These are phyloP conservation scores for Nipponacmea schrenckii DNA, from an alignment of 2,888 invertebrate genomes.

Conservation along the genomic window DNA sequence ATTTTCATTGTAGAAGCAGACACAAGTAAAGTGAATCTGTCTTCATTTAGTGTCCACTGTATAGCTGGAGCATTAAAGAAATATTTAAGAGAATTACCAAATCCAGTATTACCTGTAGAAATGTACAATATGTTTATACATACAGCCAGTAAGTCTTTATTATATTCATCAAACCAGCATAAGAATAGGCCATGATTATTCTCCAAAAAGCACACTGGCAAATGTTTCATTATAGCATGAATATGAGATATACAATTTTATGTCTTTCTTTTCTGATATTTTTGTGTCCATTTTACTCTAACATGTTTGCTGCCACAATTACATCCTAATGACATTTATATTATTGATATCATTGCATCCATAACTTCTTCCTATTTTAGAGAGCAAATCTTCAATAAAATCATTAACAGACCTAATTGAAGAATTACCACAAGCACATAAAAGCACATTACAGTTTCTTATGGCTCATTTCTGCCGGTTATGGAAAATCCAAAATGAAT, in stretches of 20 bases:
- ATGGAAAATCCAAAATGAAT: conserved; percentile 76
- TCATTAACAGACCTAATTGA: conserved; percentile 48
- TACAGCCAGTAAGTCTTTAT: conserved; percentile 65
- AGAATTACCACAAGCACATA: conserved; percentile 76
- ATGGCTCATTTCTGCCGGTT: conserved; percentile 80
- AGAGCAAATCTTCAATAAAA: conserved; percentile 31
- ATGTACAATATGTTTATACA: conserved; percentile 79
- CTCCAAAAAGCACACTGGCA: not conserved
- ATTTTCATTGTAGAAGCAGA: conserved; percentile 37
- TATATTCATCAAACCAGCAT: not conserved
- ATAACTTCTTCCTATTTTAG: conserved; percentile 3
- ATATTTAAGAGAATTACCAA: conserved; percentile 79
- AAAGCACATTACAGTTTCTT: conserved; percentile 74
- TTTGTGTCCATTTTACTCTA: too few relatives aligned
- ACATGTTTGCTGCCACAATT: too few relatives aligned
- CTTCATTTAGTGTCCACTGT: conserved; percentile 53
- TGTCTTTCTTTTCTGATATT: not conserved
- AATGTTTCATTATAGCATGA: not conserved
- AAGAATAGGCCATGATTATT: not conserved
- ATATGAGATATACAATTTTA: not conserved
- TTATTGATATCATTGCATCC: too few relatives aligned
- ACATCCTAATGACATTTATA: too few relatives aligned
- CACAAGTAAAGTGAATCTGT: conserved; percentile 51
- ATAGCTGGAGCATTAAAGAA: conserved; percentile 73
- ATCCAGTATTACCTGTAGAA: conserved; percentile 80